phyloP scores from a whole-genome alignment of 2,888 invertebrate species.

The Plebejus anna region DNA sequence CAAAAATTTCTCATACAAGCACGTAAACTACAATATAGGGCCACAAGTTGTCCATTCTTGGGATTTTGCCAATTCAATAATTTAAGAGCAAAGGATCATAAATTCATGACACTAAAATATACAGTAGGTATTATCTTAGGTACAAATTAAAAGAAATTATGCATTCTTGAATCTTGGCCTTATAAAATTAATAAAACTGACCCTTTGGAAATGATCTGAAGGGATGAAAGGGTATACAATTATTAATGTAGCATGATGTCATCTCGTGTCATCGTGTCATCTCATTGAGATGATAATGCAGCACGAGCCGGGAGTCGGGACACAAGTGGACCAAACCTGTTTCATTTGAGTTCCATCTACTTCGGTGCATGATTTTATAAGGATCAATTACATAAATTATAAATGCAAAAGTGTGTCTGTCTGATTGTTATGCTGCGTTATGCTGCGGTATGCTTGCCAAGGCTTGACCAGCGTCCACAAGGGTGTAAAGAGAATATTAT shows the following conservation, averaged over 20 bases:
- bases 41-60: background rate
- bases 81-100: background rate
- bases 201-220: background rate
- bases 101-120: too few species aligned
- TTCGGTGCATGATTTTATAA: background rate
- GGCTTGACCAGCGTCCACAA: too few species aligned
- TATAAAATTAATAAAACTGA: background rate
- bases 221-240: background rate
- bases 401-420: too few species aligned
- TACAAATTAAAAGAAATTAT: background rate
- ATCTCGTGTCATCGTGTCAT: constrained; percentile 32
- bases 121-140: too few species aligned
- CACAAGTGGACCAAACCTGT: constrained; percentile 35
- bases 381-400: background rate
- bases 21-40: background rate
- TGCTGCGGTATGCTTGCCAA: too few species aligned
- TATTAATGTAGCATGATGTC: background rate
- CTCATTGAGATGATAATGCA: constrained; percentile 42
- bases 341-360: background rate
- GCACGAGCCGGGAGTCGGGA: constrained; percentile 28
- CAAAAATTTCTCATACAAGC: background rate
- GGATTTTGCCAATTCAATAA: background rate
- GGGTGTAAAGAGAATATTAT: too few species aligned
- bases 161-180: background rate
- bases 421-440: too few species aligned